These are phyloP conservation scores for Onthophagus sagittarius DNA, from an alignment of 2,888 invertebrate genomes.

Conservation along the genomic window DNA sequence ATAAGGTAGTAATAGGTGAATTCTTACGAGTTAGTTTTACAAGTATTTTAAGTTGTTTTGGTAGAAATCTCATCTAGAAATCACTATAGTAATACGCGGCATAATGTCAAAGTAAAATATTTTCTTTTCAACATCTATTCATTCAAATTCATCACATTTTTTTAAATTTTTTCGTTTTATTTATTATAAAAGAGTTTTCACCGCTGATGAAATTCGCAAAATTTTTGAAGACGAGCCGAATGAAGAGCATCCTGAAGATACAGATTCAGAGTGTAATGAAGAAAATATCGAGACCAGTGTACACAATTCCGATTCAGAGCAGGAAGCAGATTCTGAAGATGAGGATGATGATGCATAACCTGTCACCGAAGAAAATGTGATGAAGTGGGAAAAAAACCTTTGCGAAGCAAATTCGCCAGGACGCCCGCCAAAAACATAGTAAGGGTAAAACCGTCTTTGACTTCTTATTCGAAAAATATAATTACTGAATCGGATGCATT, in stretches of 20 bases:
- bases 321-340: constrained; percentile 2
- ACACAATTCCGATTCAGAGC: neutral
- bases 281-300: neutral
- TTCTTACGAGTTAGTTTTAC: neutral
- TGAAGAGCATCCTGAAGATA: neutral
- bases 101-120: neutral
- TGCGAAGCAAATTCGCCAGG: too few species aligned
- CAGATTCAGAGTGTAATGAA: neutral
- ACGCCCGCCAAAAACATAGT: too few species aligned
- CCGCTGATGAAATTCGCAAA: neutral
- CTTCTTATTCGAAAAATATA: too few species aligned
- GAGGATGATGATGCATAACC: neutral
- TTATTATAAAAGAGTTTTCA: neutral
- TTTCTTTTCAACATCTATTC: neutral
- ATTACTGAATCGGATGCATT: neutral
- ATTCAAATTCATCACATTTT: too few species aligned
- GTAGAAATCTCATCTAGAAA: too few species aligned
- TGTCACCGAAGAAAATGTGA: neutral
- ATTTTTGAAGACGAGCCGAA: neutral
- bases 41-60: neutral
- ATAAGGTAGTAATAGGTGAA: neutral
- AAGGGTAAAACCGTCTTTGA: too few species aligned
- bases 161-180: neutral
- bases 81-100: neutral
- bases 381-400: too few species aligned